Conservation (phyloP, 2,113 vertebrate genomes). For the Salvelinus fontinalis region DNA sequence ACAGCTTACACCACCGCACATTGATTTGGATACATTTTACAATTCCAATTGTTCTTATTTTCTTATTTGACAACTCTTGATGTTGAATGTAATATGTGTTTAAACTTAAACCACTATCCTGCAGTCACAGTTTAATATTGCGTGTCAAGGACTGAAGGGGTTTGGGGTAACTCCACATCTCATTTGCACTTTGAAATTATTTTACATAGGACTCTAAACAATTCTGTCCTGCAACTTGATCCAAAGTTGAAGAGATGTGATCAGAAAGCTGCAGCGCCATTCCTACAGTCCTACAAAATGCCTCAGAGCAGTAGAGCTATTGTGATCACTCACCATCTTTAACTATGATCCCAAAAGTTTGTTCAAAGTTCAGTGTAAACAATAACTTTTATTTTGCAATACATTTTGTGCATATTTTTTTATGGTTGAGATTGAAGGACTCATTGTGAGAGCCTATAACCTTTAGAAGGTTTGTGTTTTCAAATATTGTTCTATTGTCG, state of each 20-base stretch:
- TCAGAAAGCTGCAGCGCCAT: constrained; percentile 79
- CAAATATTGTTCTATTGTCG: not conserved
- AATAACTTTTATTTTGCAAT: not conserved
- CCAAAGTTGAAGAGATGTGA: constrained; percentile 83
- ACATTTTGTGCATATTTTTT: not conserved
- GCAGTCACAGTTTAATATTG: constrained; percentile 15
- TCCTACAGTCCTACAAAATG: constrained; percentile 58
- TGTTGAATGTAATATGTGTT: not conserved
- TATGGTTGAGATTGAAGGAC: not conserved
- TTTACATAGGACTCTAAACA: constrained; percentile 91
- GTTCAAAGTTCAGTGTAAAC: not conserved
- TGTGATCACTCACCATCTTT: constrained; percentile 24
- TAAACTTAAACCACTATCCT: not conserved
- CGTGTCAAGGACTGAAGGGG: constrained; percentile 46
- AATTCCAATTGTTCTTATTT: not conserved
- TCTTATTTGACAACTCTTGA: not conserved
- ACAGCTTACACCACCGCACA: not conserved
- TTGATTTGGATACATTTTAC: not conserved
- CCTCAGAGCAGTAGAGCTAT: not conserved
- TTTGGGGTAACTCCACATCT: constrained; percentile 65
- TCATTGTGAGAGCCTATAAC: not conserved
- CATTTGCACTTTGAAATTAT: constrained; percentile 81
- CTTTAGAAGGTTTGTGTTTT: not conserved
- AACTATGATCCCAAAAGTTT: not conserved
- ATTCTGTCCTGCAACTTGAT: constrained; percentile 89